Conservation (phyloP, 2,797 vertebrate species). For the Loriculus beryllinus region DNA sequence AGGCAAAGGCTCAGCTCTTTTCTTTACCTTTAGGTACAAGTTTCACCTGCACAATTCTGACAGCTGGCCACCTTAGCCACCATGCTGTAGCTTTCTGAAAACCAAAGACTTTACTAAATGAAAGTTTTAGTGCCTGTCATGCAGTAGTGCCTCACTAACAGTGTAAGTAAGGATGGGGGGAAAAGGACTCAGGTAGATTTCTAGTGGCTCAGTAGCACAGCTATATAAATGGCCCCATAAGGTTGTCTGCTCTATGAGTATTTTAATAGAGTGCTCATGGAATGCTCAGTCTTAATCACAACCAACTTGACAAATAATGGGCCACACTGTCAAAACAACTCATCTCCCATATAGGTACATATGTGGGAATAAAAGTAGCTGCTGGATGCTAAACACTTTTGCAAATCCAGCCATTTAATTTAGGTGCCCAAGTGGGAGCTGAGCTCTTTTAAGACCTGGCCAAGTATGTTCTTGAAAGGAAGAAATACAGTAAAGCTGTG, state of each 20-base stretch:
- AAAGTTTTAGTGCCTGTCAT: neutral
- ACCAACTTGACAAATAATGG: conserved; percentile 42
- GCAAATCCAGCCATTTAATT: conserved; percentile 52
- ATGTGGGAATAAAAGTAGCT: conserved; percentile 44
- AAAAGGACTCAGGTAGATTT: neutral
- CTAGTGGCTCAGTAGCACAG: neutral
- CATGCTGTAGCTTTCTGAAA: neutral
- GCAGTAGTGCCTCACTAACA: neutral
- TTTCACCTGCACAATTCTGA: neutral
- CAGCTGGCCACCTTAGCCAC: neutral
- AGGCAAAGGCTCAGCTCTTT: neutral
- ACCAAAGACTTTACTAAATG: neutral
- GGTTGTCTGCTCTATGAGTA: conserved; percentile 26
- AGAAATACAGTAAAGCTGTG: conserved; percentile 43
- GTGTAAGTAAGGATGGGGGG: neutral
- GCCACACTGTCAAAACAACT: conserved; percentile 39
- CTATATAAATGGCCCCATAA: conserved; percentile 35
- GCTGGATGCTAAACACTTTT: conserved; percentile 51
- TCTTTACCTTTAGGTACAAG: neutral
- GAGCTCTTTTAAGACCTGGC: conserved; percentile 37
- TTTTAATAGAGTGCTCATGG: conserved; percentile 43
- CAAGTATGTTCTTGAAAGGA: conserved; percentile 28
- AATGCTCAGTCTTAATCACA: conserved; percentile 52
- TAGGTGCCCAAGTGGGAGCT: conserved; percentile 36
- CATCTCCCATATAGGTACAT: conserved; percentile 1